Evolutionary conservation across 2,797 vertebrate genomes (phyloP), one percentile per base, ranked within the genome.

Genomic region (Nyctibius grandis): DNA sequence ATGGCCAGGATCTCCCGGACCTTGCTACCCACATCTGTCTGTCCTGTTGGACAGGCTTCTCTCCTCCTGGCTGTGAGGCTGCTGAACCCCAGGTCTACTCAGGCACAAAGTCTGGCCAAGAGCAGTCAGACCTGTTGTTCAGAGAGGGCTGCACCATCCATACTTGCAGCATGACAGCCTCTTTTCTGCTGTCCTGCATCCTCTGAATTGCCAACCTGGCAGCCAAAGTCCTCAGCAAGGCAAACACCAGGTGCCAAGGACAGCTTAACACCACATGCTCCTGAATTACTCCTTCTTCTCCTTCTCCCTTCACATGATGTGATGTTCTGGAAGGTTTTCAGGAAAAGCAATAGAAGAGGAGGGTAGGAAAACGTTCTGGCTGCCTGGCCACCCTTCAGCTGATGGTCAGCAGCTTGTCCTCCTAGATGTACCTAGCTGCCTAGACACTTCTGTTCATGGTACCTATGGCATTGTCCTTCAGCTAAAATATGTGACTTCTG

Each of bases 141-240:
- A 48, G 20, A 1, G 11, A 70, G 21, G 15, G 33, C 42, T 85
- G 5, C 29, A 33, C 25, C 0, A 0, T 21, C 47, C 8, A 0
- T 25, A 42, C 14, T 16, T 33, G 11, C 33, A 91, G 28, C 26
- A 19, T 5, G 11, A 33, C 33, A 60, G 31, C 20, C 4, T 61
- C 44, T 61, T 61, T 69, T 44, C 61, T 75, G 25, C 76, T 86
- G 10, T 48, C 38, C 50, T 82, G 33, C 15, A 17, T 26, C 19
- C 38, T 83, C 76, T 70, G 51, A 77, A 44, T 42, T 40, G 16
- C 54, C 59, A 68, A 25, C 9, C 67, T 45, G 26, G 16, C 38
- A 82, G 19, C 9, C 1, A 3, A 78, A 65, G 11, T 64, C 50
- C 69, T 60, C 69, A 68, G 11, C 9, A n/a, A 69, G 23, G 25